A percentile compares a stretch with the other conserved stretches of the same genome.
Evolutionary conservation across 1,140 invertebrate genomes (phyloP).

Genomic region (Radopholus similis): DNA sequence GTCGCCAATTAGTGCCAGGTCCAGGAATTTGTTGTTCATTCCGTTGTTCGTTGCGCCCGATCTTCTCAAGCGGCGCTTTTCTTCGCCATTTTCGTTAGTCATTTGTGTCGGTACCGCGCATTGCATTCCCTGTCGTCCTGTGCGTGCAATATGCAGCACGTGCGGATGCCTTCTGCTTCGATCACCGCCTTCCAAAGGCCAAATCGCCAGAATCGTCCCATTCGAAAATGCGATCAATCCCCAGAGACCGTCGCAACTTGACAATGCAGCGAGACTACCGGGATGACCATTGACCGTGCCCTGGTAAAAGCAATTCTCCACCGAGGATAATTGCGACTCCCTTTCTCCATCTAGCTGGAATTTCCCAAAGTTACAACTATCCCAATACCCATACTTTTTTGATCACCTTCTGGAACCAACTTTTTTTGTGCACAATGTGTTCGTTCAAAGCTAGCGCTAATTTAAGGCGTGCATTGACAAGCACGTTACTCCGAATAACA

Average conservation of each 20-base stretch:
- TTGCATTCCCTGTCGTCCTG: slow-evolving; percentile 39
- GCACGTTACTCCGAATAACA: slow-evolving; percentile 41
- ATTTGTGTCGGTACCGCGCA: slow-evolving; percentile 45
- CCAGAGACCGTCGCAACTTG: slow-evolving; percentile 56
- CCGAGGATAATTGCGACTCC: slow-evolving; percentile 34
- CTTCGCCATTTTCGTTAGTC: not conserved
- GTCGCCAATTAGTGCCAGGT: slow-evolving; percentile 55
- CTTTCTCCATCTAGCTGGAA: slow-evolving; percentile 31
- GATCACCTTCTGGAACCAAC: too few species aligned
- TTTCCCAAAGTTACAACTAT: slow-evolving; percentile 12
- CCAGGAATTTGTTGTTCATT: slow-evolving; percentile 49
- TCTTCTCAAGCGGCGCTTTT: not conserved
- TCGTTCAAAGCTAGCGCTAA: slow-evolving; percentile 51
- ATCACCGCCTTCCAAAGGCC: slow-evolving; percentile 58
- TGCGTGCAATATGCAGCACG: slow-evolving; percentile 48
- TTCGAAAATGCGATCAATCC: slow-evolving; percentile 56
- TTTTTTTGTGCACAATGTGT: slow-evolving; percentile 51
- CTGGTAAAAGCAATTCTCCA: slow-evolving; percentile 58
- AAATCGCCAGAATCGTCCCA: slow-evolving; percentile 57
- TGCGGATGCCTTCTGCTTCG: slow-evolving; percentile 52
- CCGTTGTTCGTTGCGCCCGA: not conserved
- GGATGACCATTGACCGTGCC: slow-evolving; percentile 56
- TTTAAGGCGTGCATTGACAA: slow-evolving; percentile 42
- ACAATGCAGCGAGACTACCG: slow-evolving; percentile 53
- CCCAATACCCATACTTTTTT: slow-evolving; percentile 36